Percentiles rank a stretch among this genome's conserved stretches.
phyloP scores from a whole-genome alignment of 2,888 invertebrate species.

The Tenthredo amoena region DNA sequence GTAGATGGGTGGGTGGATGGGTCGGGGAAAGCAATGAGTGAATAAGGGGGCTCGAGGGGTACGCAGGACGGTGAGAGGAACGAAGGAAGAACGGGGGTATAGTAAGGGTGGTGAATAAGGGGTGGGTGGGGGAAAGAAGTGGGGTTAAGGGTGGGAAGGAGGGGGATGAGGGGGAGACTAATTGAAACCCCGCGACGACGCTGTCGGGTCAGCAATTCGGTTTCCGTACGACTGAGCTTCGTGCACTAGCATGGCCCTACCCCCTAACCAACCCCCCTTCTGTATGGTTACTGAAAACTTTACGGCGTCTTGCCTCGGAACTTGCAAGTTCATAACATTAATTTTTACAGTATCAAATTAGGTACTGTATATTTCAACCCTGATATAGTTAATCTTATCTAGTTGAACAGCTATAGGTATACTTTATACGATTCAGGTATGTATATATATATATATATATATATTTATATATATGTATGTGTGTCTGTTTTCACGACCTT shows the following conservation, averaged over 20 bases:
- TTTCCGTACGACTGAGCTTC: conserved; percentile 63
- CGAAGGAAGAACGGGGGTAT: conserved; percentile 61
- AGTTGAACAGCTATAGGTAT: neutral
- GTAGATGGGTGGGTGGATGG: conserved; percentile 63
- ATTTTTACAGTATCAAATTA: conserved; percentile 42
- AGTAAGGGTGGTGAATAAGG: conserved; percentile 45
- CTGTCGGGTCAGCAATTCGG: conserved; percentile 71
- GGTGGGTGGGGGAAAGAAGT: conserved; percentile 54
- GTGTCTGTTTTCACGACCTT: conserved; percentile 32
- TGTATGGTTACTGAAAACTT: conserved; percentile 47
- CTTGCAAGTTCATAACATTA: conserved; percentile 27
- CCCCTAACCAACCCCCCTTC: conserved; percentile 22
- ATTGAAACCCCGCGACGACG: conserved; percentile 73
- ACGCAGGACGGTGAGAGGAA: conserved; percentile 58
- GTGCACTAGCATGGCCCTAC: conserved; percentile 43
- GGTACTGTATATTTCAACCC: neutral
- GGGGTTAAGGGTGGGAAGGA: conserved; percentile 61
- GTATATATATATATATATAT: neutral
- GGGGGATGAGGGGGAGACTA: conserved; percentile 68
- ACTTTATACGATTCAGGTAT: neutral
- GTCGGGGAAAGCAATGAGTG: conserved; percentile 52
- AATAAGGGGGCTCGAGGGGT: conserved; percentile 47
- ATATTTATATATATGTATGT: neutral
- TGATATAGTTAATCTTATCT: neutral
- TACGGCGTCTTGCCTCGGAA: conserved; percentile 34